These are phyloP conservation scores for Camelus dromedarius DNA, from an alignment of 2,113 vertebrate species.

Conservation along the genomic window DNA sequence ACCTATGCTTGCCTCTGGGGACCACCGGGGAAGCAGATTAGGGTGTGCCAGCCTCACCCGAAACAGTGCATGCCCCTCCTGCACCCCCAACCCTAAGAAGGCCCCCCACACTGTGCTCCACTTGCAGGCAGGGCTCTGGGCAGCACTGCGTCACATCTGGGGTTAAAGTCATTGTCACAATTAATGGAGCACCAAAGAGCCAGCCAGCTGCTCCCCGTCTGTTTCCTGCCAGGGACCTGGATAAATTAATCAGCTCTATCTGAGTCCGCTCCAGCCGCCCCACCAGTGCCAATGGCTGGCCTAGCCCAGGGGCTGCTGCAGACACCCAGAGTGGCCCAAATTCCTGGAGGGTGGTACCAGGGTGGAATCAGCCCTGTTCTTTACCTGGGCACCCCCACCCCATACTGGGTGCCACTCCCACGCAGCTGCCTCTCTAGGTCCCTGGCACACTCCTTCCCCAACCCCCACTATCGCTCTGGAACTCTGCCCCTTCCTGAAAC, in stretches of 20 bases:
- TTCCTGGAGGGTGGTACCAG: neutral
- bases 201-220: conserved; percentile 79
- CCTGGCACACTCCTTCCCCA: neutral
- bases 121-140: neutral
- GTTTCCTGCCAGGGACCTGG: conserved; percentile 77
- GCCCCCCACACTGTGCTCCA: neutral
- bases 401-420: neutral
- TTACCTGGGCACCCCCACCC: neutral
- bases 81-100: neutral
- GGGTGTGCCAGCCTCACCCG: neutral
- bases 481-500: neutral
- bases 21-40: neutral
- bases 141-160: conserved; percentile 70
- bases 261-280: conserved; percentile 29
- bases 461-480: neutral
- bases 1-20: neutral
- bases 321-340: neutral
- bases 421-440: neutral
- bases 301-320: neutral
- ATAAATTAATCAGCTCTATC: conserved; percentile 74
- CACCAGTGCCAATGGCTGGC: neutral
- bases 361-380: neutral
- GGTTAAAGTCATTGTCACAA: conserved; percentile 79
- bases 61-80: neutral
- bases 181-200: conserved; percentile 77